Evolutionary conservation across 2,888 invertebrate species (phyloP).

Genomic region (Sarcophaga rosellei): DNA sequence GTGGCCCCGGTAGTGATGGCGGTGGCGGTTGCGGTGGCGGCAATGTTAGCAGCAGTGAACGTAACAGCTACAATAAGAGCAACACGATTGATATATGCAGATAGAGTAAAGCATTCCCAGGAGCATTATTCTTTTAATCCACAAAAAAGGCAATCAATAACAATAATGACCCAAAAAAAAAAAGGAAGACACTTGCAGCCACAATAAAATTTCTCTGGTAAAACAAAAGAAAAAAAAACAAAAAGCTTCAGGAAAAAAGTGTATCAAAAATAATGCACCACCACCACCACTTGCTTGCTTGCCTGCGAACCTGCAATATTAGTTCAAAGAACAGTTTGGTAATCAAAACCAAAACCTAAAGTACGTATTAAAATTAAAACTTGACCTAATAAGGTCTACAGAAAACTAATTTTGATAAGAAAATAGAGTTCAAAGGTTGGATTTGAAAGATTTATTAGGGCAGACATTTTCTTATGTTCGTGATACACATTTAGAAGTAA

Average conservation of each 20-base stretch:
- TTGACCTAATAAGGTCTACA: too few relatives aligned
- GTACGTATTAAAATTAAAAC: too few relatives aligned
- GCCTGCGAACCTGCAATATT: not conserved
- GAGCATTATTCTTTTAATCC: slow-evolving; percentile 72
- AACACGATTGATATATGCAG: slow-evolving; percentile 79
- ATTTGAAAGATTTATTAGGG: too few relatives aligned
- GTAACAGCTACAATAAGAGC: slow-evolving; percentile 57
- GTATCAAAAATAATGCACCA: not conserved
- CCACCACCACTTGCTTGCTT: too few relatives aligned
- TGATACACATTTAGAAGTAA: too few relatives aligned
- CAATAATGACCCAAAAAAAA: slow-evolving; percentile 69
- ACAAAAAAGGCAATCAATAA: slow-evolving; percentile 69
- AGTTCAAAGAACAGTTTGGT: not conserved
- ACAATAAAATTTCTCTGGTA: slow-evolving; percentile 50
- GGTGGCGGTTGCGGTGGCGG: not conserved
- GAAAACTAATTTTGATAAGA: too few relatives aligned
- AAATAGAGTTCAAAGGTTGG: too few relatives aligned
- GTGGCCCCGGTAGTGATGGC: slow-evolving; percentile 15
- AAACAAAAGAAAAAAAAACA: slow-evolving; percentile 32
- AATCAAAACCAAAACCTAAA: not conserved
- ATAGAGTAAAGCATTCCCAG: slow-evolving; percentile 77
- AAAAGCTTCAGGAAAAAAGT: slow-evolving; percentile 14
- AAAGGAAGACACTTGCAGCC: slow-evolving; percentile 67
- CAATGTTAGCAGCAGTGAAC: slow-evolving; percentile 7
- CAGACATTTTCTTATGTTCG: too few relatives aligned